Base-by-base conservation (phyloP, 2,888 invertebrate genomes). In the Nematopogon swammerdamellus region DNA sequence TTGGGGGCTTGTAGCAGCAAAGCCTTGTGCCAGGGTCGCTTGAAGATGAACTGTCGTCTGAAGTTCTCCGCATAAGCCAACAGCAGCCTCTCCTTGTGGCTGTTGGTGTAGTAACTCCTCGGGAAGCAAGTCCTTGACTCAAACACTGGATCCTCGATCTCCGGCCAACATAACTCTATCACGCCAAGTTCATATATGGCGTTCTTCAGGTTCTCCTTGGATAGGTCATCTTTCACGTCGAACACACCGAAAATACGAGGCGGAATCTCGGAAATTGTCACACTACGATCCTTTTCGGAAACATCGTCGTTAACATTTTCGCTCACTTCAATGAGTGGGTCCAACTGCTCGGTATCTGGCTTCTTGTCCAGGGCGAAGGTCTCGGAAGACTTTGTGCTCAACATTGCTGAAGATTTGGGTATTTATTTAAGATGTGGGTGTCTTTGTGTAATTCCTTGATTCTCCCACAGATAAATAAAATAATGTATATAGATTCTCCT, bases 51-150 rank as follows among this genome's bases (percentile, higher is more conserved):
- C 59, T 92, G 91, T 48, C 82, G 79, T 16, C 91, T 82, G 63
- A 92, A 92, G 65, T 90, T 91, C 67, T 92, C 91, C 0, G 89
- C 85, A 59, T 89, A 88, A 49, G 89, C 80, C 45, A 92, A 65
- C 10, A 91, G 62, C 14, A 89, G 63, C 47, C 86, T 84, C 64
- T 92, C 91, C 62, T 91, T 90, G 18, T 83, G 70, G 16, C 74
- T 83, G 56, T 88, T 83, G 2, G 76, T 83, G 50, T 83, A 83
- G 62, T 91, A 91, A 50, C 82, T 82, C 49, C 70, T 69, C 0
- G 91, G 87, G 60, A 86, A 86, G 60, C 83, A 80, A 5, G 73
- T 76, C 19, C 83, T 68, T 20, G 77, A 76, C 59, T 84, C 82
- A 58, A 85, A 85, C 2, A 81, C 70, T 1, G 83, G 82, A 19